Base-by-base conservation (phyloP, 2,797 vertebrate genomes). In the Spinibarbus caldwelli region DNA sequence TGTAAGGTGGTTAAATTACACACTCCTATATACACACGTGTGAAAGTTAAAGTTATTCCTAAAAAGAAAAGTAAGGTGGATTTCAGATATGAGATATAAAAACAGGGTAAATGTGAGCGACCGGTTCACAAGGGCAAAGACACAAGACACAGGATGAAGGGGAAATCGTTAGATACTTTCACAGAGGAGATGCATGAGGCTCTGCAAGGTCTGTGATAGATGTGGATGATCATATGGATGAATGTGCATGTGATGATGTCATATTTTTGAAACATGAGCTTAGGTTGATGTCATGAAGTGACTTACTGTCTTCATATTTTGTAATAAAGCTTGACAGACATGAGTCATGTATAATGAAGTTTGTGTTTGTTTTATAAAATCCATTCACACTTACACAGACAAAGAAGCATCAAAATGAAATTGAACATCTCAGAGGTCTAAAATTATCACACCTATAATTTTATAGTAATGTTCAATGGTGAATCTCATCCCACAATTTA, bases 151-250 rank as follows among this genome's bases (percentile, higher is more conserved):
- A 94, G 89, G 88, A 93, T 92, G 90, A 95, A 96, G 83, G 94
- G 94, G 2, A 96, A 96, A 82, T 91, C 93, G 2, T 85, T 96
- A 81, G 95, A 96, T 73, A 90, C 92, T 1, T 96, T 97, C 77
- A 94, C 94, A 57, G 94, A 95, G 41, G 96, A 96, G 80, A 94
- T 96, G 95, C 95, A 96, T 71, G 86, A 91, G 64, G 94, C 95
- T 41, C 91, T 96, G 66, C 93, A 95, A 94, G 96, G 96, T 96
- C 87, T 45, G 84, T 70, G 49, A 21, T 68, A n/a, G 59, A 11
- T 73, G 11, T 49, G 26, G 6, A 57, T n/a, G 21, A 57, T 21
- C 11, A 49, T 19, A 47, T 47, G 2, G 59, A 10, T 67, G 31
- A 31, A 47, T 19, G 43, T 45, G 29, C 23, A 77, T 76, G 10